A percentile compares a stretch with the other conserved stretches of the same genome.
Evolutionary conservation across 2,888 invertebrate species (phyloP).

Genomic region (Synergus itoensis): DNA sequence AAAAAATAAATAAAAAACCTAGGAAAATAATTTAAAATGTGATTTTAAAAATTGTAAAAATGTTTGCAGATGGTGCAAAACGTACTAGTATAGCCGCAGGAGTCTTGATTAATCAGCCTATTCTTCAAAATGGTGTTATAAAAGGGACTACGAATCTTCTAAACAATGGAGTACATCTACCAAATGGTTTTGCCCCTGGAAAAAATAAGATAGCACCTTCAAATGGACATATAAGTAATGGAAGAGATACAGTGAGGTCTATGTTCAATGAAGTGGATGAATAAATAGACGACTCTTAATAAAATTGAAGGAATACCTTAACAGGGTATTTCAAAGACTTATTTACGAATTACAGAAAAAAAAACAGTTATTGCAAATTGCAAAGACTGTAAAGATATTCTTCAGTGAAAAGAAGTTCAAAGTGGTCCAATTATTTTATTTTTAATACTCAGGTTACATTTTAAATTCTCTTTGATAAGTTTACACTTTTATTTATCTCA

Average conservation of each 20-base stretch:
- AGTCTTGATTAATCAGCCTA: conserved; percentile 21
- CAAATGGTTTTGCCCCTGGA: conserved; percentile 64
- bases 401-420: background rate
- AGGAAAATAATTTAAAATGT: background rate
- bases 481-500: background rate
- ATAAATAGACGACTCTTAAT: conserved; percentile 72
- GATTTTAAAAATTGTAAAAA: background rate
- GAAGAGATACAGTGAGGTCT: conserved; percentile 67
- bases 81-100: conserved; percentile 38
- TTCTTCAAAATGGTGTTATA: conserved; percentile 43
- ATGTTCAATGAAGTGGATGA: conserved; percentile 78
- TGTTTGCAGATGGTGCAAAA: conserved; percentile 42
- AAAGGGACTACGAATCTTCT: conserved; percentile 66
- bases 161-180: conserved; percentile 70
- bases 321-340: background rate
- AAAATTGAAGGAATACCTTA: background rate
- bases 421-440: background rate
- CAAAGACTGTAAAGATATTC: background rate
- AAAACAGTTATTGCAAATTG: background rate
- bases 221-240: conserved; percentile 57
- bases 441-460: conserved; percentile 43
- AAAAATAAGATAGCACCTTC: conserved; percentile 68
- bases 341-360: background rate
- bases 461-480: background rate
- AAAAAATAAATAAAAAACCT: too few species aligned